Percentiles rank a stretch among this genome's conserved stretches.
Evolutionary conservation across 2,797 vertebrate genomes (phyloP).

Genomic region (Staurois parvus): DNA sequence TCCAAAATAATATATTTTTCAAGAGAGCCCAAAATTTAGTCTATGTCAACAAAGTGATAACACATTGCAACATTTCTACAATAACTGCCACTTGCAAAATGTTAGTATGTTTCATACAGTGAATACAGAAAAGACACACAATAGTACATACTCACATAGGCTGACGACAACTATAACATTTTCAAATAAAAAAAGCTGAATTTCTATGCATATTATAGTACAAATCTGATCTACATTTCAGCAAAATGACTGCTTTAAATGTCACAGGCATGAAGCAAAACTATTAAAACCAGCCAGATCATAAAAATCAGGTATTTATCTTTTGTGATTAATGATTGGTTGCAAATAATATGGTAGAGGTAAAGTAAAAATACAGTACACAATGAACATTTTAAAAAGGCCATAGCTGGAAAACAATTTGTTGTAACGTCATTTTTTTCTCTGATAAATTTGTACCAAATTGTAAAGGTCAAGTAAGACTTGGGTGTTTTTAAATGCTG

Average conservation of each 20-base stretch:
- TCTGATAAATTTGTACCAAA: conserved; percentile 73
- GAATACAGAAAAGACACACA: not conserved
- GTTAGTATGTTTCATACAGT: not conserved
- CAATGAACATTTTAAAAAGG: conserved; percentile 82
- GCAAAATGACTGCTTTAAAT: conserved; percentile 74
- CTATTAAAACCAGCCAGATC: conserved; percentile 72
- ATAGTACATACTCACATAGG: conserved; percentile 8
- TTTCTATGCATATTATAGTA: conserved; percentile 50
- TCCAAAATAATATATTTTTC: conserved; percentile 17
- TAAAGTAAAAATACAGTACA: conserved; percentile 76
- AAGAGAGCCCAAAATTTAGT: conserved; percentile 29
- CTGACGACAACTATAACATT: conserved; percentile 35
- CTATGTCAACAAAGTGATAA: conserved; percentile 39
- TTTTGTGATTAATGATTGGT: conserved; percentile 80
- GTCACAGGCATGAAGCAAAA: conserved; percentile 67
- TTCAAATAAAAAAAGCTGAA: conserved; percentile 28
- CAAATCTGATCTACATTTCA: conserved; percentile 66
- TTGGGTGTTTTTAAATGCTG: conserved; percentile 88
- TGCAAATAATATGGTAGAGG: conserved; percentile 73
- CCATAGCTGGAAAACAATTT: conserved; percentile 75
- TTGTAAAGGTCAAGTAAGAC: conserved; percentile 87
- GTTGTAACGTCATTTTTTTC: conserved; percentile 79
- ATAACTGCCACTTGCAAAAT: not conserved
- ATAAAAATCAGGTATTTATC: conserved; percentile 75
- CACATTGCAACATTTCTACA: conserved; percentile 8